These are phyloP conservation scores for Gambelia wislizenii DNA, from an alignment of 2,797 vertebrate species.

Conservation along the genomic window DNA sequence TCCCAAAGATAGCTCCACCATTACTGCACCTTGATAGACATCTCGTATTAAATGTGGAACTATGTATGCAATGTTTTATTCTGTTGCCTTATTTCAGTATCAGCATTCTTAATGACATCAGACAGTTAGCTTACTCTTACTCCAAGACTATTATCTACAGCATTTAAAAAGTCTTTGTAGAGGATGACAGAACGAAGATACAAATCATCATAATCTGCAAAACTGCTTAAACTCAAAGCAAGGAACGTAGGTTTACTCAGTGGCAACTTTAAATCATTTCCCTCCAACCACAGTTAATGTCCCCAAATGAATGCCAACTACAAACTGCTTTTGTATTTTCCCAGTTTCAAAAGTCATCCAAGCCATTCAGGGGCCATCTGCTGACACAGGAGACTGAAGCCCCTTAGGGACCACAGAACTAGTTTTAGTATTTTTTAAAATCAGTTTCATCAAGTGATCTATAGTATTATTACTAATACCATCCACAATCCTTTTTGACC, in stretches of 20 bases:
- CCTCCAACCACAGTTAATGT: not conserved
- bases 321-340: not conserved
- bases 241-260: not conserved
- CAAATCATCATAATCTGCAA: not conserved
- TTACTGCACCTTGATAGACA: no score
- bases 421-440: not conserved
- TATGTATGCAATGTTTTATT: no score
- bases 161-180: not conserved
- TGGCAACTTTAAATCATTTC: not conserved
- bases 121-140: no score
- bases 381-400: no score
- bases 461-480: not conserved
- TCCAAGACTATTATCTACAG: not conserved
- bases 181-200: not conserved
- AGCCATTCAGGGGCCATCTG: not conserved
- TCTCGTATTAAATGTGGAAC: no score
- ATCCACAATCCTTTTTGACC: not conserved
- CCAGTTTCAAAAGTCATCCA: not conserved
- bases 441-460: not conserved
- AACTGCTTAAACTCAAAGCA: not conserved
- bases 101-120: no score
- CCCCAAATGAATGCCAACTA: not conserved
- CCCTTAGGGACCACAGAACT: not conserved
- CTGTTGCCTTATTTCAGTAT: no score
- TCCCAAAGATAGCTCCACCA: no score